Percentiles rank a stretch among this genome's conserved stretches.
Evolutionary conservation across 1,140 invertebrate species (phyloP).

Genomic region (Ctenoplectra terminalis): DNA sequence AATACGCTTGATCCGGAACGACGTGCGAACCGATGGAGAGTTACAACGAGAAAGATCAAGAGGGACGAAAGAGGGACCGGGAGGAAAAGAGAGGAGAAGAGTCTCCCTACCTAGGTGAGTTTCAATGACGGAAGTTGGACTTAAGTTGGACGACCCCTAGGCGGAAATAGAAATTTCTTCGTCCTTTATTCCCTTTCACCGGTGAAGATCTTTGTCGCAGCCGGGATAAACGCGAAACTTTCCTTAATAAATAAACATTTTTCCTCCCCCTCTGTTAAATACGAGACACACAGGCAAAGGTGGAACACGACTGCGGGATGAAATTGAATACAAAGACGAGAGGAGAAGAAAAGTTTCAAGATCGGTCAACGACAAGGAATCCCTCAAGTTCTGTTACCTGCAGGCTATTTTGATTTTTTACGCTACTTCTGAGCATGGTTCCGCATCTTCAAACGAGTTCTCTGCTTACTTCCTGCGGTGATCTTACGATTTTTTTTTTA

Average conservation of each 20-base stretch:
- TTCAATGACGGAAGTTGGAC: conserved; percentile 66
- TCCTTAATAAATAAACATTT: conserved; percentile 52
- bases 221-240: conserved; percentile 39
- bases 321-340: conserved; percentile 39
- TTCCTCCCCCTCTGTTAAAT: conserved; percentile 15
- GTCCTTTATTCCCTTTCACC: conserved; percentile 44
- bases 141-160: conserved; percentile 47
- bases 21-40: conserved; percentile 41
- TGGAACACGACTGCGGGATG: neutral
- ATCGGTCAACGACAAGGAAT: neutral
- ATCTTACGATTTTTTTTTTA: no score
- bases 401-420: neutral
- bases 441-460: neutral
- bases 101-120: conserved; percentile 28
- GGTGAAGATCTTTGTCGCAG: conserved; percentile 33
- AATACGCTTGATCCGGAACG: conserved; percentile 49
- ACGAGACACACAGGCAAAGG: neutral
- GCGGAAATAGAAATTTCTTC: conserved; percentile 57
- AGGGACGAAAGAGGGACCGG: neutral
- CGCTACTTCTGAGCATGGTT: neutral
- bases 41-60: conserved; percentile 34
- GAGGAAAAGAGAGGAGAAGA: no score
- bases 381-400: neutral
- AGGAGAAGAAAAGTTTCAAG: neutral
- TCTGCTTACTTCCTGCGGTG: no score